Evolutionary conservation across 2,888 invertebrate species (phyloP), one percentile per base, ranked within the genome.

Genomic region (Plebejus argus): DNA sequence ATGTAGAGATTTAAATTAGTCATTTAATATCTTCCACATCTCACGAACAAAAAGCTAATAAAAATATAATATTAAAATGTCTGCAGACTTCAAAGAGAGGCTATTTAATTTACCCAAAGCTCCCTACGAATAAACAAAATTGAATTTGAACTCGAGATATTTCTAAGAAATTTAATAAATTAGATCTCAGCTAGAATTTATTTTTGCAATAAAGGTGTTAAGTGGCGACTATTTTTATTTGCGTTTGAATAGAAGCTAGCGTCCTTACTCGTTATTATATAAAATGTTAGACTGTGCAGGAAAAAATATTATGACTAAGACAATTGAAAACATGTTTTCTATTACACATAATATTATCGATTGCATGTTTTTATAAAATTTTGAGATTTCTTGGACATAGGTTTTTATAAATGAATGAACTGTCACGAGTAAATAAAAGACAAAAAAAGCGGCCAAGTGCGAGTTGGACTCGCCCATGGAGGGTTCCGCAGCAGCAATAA

Each of bases 51-150:
- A 74, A 74, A 74, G 74, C 18, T 74, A 53, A 74, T 74, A 18
- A 74, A 74, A 74, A 45, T 72, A 74, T 74, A 49, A 74, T 74
- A 53, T 74, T 53, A 53, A 53, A 74, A 49, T 53, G 49, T 74
- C 49, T 23, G 74, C 39, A 39, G 39, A 49, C 49, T 28, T 74
- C 74, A 74, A 74, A 74, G 74, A 49, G 49, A 15, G 45, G 49
- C 23, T 74, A 74, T 74, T 74, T 74, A 74, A 74, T 74, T 74
- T 74, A 53, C 20, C 72, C 74, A 49, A 28, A 53, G 74, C 74
- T 74, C 15, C 49, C 74, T 74, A 28, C 28, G 45, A 28, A 74
- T 74, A 49, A 49, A 49, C 74, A 49, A 49, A 74, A 74, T 74
- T 74, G 20, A 74, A 74, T 23, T 74, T 74, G 28, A 49, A 74